These are phyloP conservation scores for Rotaria sp. DNA, from an alignment of 2,888 invertebrate genomes.

Conservation along the genomic window DNA sequence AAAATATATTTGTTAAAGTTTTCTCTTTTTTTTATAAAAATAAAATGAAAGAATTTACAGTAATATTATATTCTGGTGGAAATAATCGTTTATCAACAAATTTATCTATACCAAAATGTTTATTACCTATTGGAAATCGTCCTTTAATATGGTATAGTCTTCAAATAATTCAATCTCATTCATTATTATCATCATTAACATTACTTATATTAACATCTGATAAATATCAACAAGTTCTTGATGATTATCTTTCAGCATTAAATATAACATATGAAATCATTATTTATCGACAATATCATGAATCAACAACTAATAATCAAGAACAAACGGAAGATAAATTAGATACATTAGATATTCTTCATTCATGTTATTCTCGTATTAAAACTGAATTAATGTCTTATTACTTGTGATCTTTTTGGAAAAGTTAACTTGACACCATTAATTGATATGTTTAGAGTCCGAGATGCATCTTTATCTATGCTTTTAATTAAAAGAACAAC, in stretches of 20 bases:
- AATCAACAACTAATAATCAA: conserved; percentile 46
- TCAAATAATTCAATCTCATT: conserved; percentile 65
- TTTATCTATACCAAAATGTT: conserved; percentile 74
- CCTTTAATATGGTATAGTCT: conserved; percentile 88
- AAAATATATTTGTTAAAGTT: neutral
- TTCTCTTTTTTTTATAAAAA: no score
- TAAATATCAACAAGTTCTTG: neutral
- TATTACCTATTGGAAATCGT: conserved; percentile 79
- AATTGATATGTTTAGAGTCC: neutral
- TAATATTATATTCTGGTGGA: conserved; percentile 82
- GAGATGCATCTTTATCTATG: neutral
- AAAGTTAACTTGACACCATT: neutral
- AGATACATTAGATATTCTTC: neutral
- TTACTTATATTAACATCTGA: neutral
- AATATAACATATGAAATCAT: neutral
- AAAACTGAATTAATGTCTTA: neutral
- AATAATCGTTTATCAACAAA: conserved; percentile 84
- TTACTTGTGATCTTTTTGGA: neutral
- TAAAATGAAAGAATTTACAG: conserved; percentile 72
- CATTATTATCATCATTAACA: neutral
- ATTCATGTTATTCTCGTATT: neutral
- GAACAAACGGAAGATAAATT: neutral
- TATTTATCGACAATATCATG: conserved; percentile 43
- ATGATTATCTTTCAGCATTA: conserved; percentile 27
- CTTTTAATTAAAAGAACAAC: neutral